These are phyloP conservation scores for Apotomis capreana DNA, from an alignment of 2,888 invertebrate species.

Conservation along the genomic window DNA sequence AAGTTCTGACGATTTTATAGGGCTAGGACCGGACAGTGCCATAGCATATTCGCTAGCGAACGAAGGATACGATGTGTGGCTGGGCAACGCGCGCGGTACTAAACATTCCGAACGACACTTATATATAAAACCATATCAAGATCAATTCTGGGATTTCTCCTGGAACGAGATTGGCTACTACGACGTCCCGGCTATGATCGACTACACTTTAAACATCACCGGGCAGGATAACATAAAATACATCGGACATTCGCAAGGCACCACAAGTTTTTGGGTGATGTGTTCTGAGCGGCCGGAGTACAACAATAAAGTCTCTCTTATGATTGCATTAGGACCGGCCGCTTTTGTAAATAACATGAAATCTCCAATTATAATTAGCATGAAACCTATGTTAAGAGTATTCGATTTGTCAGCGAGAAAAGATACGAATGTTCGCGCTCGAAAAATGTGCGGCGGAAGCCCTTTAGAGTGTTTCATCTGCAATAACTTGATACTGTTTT, in stretches of 20 bases:
- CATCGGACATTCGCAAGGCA: constrained; percentile 88
- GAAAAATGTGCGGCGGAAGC: constrained; percentile 70
- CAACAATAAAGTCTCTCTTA: constrained; percentile 79
- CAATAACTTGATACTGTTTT: constrained; percentile 82
- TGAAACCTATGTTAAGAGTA: constrained; percentile 58
- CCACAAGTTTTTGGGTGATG: constrained; percentile 84
- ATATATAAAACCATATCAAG: constrained; percentile 61
- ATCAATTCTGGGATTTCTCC: constrained; percentile 86
- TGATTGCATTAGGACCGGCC: constrained; percentile 83
- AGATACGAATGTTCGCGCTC: not conserved
- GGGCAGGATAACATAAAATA: constrained; percentile 83
- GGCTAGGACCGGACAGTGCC: constrained; percentile 61
- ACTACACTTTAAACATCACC: constrained; percentile 84
- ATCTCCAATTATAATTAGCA: constrained; percentile 61
- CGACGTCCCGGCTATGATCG: constrained; percentile 92
- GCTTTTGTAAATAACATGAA: constrained; percentile 74
- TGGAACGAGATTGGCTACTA: constrained; percentile 91
- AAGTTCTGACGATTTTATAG: constrained; percentile 66
- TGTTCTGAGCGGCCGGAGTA: constrained; percentile 79
- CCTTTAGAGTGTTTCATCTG: constrained; percentile 80
- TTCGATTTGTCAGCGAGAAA: constrained; percentile 63
- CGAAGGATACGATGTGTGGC: constrained; percentile 89
- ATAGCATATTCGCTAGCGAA: constrained; percentile 80
- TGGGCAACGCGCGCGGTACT: constrained; percentile 91
- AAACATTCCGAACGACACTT: constrained; percentile 84